These are phyloP conservation scores for Drosophila melanica DNA, from an alignment of 1,140 invertebrate species.

Conservation along the genomic window DNA sequence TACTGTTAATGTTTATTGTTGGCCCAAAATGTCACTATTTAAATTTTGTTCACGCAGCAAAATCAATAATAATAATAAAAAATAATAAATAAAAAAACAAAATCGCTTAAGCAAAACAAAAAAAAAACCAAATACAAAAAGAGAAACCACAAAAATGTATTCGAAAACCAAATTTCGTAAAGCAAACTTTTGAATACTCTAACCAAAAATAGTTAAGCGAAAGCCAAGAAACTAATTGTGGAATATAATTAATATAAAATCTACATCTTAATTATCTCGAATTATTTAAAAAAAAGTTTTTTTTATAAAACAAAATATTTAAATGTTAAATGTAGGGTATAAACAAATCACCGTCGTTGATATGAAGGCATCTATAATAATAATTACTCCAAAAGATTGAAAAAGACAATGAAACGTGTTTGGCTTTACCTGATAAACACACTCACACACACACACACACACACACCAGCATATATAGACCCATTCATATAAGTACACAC, in stretches of 20 bases:
- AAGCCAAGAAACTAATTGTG: neutral
- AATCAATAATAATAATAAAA: constrained; percentile 71
- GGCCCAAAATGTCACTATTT: constrained; percentile 80
- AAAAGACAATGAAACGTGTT: constrained; percentile 78
- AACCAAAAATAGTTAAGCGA: constrained; percentile 18
- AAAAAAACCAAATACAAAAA: constrained; percentile 59
- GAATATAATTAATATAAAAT: neutral
- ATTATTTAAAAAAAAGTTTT: too few species aligned
- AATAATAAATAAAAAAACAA: constrained; percentile 25
- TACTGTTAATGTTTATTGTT: constrained; percentile 80
- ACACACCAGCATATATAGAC: constrained; percentile 19
- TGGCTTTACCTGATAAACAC: constrained; percentile 63
- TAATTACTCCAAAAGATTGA: constrained; percentile 73
- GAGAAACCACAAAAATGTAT: constrained; percentile 56
- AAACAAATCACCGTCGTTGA: neutral
- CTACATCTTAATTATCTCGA: too few species aligned
- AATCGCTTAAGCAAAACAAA: constrained; percentile 47
- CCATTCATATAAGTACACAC: constrained; percentile 53
- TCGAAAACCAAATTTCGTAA: constrained; percentile 6
- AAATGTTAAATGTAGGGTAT: constrained; percentile 3
- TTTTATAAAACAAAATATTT: too few species aligned
- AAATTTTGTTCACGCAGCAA: constrained; percentile 79
- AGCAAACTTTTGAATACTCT: constrained; percentile 50
- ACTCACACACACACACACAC: constrained; percentile 23
- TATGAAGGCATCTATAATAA: constrained; percentile 38